Evolutionary conservation across 2,888 invertebrate species (phyloP), one percentile per base, ranked within the genome.

Genomic region (Spilosoma lubricipeda): DNA sequence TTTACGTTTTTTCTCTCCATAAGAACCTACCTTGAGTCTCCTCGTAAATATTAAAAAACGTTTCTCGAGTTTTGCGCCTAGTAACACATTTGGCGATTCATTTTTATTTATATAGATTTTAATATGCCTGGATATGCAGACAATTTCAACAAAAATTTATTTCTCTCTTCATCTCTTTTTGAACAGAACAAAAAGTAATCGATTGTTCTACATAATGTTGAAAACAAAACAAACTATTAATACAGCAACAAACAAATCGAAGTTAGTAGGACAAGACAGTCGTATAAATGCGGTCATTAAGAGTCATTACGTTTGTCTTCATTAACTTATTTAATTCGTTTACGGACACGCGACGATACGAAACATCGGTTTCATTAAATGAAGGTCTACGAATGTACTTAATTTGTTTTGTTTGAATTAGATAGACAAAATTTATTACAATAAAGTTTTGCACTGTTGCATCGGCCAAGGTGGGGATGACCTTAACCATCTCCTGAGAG

Each of bases 291-390:
- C 74, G 72, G 73, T 74, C 77, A 84, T 84, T 82, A 79, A 72
- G 68, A 11, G 67, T 72, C 76, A 85, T 82, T 84, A 78, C 67
- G 73, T 81, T 76, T 76, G 75, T 85, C 79, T 85, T 77, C 80
- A 84, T 86, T 86, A 78, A 13, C 73, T 76, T 80, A 76, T 79
- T 76, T 78, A 78, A 78, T 80, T 75, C 67, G 66, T 70, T 66
- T 71, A 68, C 76, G 70, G 74, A 75, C 82, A 81, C 77, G 84
- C 79, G 75, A 84, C 72, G 71, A 73, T 65, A 65, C 48, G 15
- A 36, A 72, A 63, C 73, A 77, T 72, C 67, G 69, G 33, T 77
- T 75, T 78, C 39, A 67, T 72, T 73, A 74, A 72, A 73, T 27
- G 70, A 70, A 67, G 69, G 65, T 63, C 64, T 72, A 78, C 72